Conservation (phyloP, 2,797 vertebrate species). For the Bradypus variegatus region DNA sequence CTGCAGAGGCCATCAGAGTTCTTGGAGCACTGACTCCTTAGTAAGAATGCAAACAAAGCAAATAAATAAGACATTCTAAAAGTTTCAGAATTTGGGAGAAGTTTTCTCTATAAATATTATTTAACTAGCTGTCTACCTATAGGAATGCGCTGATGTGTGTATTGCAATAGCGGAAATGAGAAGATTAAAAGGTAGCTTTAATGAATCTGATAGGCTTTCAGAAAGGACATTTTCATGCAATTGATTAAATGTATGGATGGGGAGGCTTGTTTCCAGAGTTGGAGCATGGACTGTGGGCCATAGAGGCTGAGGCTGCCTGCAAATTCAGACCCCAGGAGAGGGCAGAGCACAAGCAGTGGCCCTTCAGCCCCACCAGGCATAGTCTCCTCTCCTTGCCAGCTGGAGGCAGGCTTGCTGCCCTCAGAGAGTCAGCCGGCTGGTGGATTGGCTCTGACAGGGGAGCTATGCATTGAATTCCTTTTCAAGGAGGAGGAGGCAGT, state of each 20-base stretch:
- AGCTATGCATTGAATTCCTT: constrained; percentile 50
- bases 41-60: not conserved
- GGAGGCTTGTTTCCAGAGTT: not conserved
- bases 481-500: constrained; percentile 54
- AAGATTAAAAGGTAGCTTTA: constrained; percentile 28
- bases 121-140: not conserved
- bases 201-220: constrained; percentile 15
- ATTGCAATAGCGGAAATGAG: not conserved
- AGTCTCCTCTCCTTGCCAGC: constrained; percentile 24
- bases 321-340: not conserved
- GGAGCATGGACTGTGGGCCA: not conserved
- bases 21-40: not conserved
- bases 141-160: not conserved
- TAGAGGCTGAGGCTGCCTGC: not conserved
- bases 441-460: constrained; percentile 39
- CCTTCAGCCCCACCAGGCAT: not conserved
- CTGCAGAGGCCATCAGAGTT: not conserved
- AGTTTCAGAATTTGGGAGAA: not conserved
- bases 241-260: not conserved
- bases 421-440: constrained; percentile 48
- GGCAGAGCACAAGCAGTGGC: not conserved
- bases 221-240: constrained; percentile 38
- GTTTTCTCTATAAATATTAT: not conserved
- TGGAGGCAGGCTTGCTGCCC: constrained; percentile 13
- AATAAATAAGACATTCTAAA: not conserved